These are phyloP conservation scores for Herpailurus yagouaroundi DNA, from an alignment of 2,113 vertebrate species.

Conservation along the genomic window DNA sequence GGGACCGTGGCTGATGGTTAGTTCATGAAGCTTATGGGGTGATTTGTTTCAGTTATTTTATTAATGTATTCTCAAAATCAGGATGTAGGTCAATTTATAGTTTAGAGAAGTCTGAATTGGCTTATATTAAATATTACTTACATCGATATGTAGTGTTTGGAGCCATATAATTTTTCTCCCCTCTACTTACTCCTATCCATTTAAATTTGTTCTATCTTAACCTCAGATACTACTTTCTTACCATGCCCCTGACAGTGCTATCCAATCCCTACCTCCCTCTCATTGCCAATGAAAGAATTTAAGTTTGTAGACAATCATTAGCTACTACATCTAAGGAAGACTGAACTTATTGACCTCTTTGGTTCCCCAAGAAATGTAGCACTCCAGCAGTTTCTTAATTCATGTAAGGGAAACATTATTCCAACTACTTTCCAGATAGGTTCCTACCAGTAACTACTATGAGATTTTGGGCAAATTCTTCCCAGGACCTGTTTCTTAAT, in stretches of 20 bases:
- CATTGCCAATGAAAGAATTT: background rate
- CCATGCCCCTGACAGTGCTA: background rate
- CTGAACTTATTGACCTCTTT: background rate
- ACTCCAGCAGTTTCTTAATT: background rate
- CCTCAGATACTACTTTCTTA: background rate
- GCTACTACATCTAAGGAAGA: background rate
- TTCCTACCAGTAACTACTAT: background rate
- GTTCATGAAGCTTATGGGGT: background rate
- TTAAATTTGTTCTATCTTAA: background rate
- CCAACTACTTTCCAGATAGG: background rate
- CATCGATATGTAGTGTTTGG: background rate
- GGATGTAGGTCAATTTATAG: background rate
- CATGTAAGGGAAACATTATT: background rate
- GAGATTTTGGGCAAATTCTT: background rate
- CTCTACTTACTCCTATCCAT: background rate
- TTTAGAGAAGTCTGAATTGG: background rate
- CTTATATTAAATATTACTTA: conserved; percentile 30
- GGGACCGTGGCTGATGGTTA: background rate
- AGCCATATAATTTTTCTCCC: background rate
- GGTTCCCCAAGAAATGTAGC: background rate
- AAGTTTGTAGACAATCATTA: background rate
- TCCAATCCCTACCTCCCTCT: background rate
- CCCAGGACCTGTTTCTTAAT: background rate
- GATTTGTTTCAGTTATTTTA: background rate
- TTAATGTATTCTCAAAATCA: conserved; percentile 14